A percentile compares a stretch with the other conserved stretches of the same genome.
Conservation (phyloP, 2,888 invertebrate species). For the Pilophorus perplexus region DNA sequence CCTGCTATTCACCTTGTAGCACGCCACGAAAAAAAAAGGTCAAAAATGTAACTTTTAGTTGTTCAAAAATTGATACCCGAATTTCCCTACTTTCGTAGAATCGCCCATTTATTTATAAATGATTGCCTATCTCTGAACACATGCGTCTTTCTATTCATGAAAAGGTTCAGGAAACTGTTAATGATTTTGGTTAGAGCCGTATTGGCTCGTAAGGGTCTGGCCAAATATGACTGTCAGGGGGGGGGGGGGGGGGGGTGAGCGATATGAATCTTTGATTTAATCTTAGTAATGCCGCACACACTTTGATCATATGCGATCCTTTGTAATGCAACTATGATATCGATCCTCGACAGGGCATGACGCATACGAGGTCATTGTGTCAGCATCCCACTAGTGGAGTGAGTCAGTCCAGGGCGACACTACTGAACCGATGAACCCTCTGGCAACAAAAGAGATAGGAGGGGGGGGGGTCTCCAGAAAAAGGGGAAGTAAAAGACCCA, state of each 20-base stretch:
- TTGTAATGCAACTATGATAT: slow-evolving; percentile 37
- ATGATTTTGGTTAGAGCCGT: too few relatives aligned
- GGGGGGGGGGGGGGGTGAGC: neutral
- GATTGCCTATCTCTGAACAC: too few relatives aligned
- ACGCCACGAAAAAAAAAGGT: too few relatives aligned
- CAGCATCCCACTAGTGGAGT: slow-evolving; percentile 29
- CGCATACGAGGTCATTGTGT: slow-evolving; percentile 39
- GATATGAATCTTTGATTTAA: slow-evolving; percentile 39
- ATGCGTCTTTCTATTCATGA: too few relatives aligned
- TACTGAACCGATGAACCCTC: slow-evolving; percentile 17
- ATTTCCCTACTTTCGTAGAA: too few relatives aligned
- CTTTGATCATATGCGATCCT: slow-evolving; percentile 36
- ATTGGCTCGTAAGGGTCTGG: too few relatives aligned
- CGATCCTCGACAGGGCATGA: slow-evolving; percentile 28
- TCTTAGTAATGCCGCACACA: slow-evolving; percentile 32
- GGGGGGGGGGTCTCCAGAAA: slow-evolving; percentile 8
- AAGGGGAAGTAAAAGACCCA: neutral
- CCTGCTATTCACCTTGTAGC: too few relatives aligned
- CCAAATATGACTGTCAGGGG: too few relatives aligned
- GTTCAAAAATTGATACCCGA: too few relatives aligned
- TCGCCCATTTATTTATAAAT: too few relatives aligned
- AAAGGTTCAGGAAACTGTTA: too few relatives aligned
- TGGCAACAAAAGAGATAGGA: neutral
- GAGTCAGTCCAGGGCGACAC: slow-evolving; percentile 26
- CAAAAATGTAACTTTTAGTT: too few relatives aligned